These are phyloP conservation scores for Venustoraphidia nigricollis DNA, from an alignment of 2,888 invertebrate species.

Conservation along the genomic window DNA sequence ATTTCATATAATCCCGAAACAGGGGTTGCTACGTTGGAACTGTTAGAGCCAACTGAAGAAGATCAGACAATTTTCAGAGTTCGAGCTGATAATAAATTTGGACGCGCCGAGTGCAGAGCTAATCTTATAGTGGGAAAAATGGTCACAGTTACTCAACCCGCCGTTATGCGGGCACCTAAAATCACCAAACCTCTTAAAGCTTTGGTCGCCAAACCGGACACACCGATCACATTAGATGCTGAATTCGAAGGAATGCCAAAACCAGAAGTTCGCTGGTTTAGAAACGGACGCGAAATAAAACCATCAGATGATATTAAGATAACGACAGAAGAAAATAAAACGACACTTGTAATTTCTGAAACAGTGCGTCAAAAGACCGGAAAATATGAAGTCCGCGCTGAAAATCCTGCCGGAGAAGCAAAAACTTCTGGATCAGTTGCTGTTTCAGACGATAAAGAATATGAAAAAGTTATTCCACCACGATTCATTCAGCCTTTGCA, in stretches of 20 bases:
- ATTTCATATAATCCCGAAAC: constrained; percentile 43
- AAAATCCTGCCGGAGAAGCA: constrained; percentile 60
- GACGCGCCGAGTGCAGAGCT: constrained; percentile 55
- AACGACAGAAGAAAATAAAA: constrained; percentile 40
- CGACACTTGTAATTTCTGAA: constrained; percentile 48
- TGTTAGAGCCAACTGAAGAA: constrained; percentile 44
- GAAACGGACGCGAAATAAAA: constrained; percentile 63
- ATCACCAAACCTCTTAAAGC: constrained; percentile 68
- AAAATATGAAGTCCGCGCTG: constrained; percentile 76
- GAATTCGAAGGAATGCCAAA: constrained; percentile 55
- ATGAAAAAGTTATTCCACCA: constrained; percentile 49
- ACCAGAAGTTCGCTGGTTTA: constrained; percentile 70
- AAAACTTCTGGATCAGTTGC: constrained; percentile 72
- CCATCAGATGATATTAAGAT: constrained; percentile 45
- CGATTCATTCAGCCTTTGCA: constrained; percentile 53
- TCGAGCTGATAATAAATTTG: constrained; percentile 55
- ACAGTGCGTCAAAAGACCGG: constrained; percentile 63
- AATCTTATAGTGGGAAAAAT: constrained; percentile 45
- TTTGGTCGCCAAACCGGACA: constrained; percentile 50
- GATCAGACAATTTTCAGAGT: constrained; percentile 56
- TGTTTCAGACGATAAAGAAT: constrained; percentile 43
- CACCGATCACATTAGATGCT: constrained; percentile 51
- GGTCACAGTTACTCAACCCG: constrained; percentile 31
- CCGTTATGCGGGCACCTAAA: constrained; percentile 47
- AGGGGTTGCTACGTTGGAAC: constrained; percentile 44